These are phyloP conservation scores for Macaria liturata DNA, from an alignment of 2,888 invertebrate species.

Conservation along the genomic window DNA sequence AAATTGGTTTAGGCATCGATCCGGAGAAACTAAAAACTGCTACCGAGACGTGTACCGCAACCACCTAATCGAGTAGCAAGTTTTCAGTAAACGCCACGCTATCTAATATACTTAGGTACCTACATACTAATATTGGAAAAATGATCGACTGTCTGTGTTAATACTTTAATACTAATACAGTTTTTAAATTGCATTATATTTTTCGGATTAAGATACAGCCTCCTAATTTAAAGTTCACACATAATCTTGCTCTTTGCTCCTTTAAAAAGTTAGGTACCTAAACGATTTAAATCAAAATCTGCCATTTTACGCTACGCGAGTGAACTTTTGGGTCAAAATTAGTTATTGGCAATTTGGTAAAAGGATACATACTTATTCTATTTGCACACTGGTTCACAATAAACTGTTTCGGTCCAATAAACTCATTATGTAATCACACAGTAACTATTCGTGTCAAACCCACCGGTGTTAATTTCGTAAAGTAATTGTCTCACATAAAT, in stretches of 20 bases:
- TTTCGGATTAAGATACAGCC: too few species aligned
- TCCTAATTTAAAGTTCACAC: too few species aligned
- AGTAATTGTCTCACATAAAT: slow-evolving; percentile 16
- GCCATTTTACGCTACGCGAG: too few species aligned
- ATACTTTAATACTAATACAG: too few species aligned
- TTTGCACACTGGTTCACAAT: slow-evolving; percentile 34
- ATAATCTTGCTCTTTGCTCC: too few species aligned
- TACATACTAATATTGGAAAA: too few species aligned
- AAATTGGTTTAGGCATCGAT: slow-evolving; percentile 2
- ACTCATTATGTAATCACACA: slow-evolving; percentile 55
- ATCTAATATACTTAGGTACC: background rate
- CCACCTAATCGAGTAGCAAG: background rate
- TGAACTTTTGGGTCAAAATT: too few species aligned
- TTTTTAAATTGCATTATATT: too few species aligned
- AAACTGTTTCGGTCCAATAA: slow-evolving; percentile 49
- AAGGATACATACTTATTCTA: slow-evolving; percentile 7
- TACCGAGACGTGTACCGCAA: background rate
- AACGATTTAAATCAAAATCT: too few species aligned
- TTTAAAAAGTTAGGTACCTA: too few species aligned
- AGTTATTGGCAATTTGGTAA: slow-evolving; percentile 2
- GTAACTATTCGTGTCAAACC: slow-evolving; percentile 54
- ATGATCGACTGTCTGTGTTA: too few species aligned
- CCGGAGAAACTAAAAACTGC: slow-evolving; percentile 1
- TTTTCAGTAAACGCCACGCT: background rate
- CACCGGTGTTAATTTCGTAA: slow-evolving; percentile 53